Percentiles rank a stretch among this genome's conserved stretches.
phyloP scores from a whole-genome alignment of 2,888 invertebrate genomes.

The Tachina grossa region DNA sequence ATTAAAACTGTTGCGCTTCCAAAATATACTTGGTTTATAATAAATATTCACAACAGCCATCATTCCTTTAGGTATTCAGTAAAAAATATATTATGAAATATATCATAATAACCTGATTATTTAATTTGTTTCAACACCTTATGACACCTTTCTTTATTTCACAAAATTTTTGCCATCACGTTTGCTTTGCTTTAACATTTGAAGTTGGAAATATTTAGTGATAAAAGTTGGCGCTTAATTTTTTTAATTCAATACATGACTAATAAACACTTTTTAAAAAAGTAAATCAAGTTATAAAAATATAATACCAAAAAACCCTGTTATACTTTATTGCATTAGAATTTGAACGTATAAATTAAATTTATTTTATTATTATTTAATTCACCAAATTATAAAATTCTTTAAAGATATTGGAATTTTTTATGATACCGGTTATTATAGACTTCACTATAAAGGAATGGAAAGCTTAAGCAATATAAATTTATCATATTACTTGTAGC shows the following conservation, averaged over 20 bases:
- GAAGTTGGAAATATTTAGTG: neutral
- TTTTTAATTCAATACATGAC: neutral
- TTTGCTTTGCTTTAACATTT: neutral
- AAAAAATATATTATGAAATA: too few relatives aligned
- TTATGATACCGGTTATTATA: slow-evolving; percentile 8
- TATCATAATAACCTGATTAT: too few relatives aligned
- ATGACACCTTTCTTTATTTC: neutral
- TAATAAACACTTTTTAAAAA: slow-evolving; percentile 4
- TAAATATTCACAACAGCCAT: too few relatives aligned
- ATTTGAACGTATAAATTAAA: slow-evolving; percentile 22
- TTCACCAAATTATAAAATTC: slow-evolving; percentile 5
- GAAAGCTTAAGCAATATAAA: neutral
- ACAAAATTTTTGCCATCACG: neutral
- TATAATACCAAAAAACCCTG: slow-evolving; percentile 18
- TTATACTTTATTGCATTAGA: slow-evolving; percentile 1
- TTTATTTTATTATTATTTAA: slow-evolving; percentile 18
- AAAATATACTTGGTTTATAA: too few relatives aligned
- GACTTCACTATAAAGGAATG: neutral
- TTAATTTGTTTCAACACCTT: neutral
- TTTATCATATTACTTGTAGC: neutral
- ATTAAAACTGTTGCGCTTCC: too few relatives aligned
- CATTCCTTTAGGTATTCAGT: too few relatives aligned
- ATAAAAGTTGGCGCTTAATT: neutral
- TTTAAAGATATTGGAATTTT: slow-evolving; percentile 24
- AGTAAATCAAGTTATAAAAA: neutral